These are phyloP conservation scores for Agrotis ipsilon DNA, from an alignment of 2,888 invertebrate species.

Conservation along the genomic window DNA sequence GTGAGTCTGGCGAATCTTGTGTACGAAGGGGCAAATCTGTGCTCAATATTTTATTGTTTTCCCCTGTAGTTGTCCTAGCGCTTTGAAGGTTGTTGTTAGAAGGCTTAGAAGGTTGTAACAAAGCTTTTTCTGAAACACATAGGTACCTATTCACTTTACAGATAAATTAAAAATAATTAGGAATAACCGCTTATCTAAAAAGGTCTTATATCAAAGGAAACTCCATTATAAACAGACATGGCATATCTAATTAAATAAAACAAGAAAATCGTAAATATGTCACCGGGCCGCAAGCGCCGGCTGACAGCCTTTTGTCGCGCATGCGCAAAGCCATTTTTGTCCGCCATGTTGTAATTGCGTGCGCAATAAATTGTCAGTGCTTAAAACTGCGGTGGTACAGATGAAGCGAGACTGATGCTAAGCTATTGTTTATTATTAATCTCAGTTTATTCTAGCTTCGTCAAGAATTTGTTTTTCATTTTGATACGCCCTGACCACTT, in stretches of 20 bases:
- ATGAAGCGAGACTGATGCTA: slow-evolving; percentile 19
- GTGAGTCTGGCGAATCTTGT: too few species aligned
- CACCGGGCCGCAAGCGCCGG: slow-evolving; percentile 68
- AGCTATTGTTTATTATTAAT: neutral
- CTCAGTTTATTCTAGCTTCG: too few species aligned
- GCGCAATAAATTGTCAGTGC: slow-evolving; percentile 63
- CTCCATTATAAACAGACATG: slow-evolving; percentile 19
- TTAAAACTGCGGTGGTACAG: slow-evolving; percentile 35
- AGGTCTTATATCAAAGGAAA: slow-evolving; percentile 27
- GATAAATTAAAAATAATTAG: slow-evolving; percentile 4
- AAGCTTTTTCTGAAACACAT: neutral
- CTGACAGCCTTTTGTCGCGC: slow-evolving; percentile 76
- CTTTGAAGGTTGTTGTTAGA: too few species aligned
- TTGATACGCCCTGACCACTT: too few species aligned
- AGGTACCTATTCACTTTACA: too few species aligned
- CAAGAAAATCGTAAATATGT: slow-evolving; percentile 62
- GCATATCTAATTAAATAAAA: slow-evolving; percentile 63
- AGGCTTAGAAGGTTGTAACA: neutral
- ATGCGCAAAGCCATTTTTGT: slow-evolving; percentile 72
- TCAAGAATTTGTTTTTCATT: too few species aligned
- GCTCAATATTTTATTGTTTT: neutral
- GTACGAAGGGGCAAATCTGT: too few species aligned
- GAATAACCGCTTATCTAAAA: slow-evolving; percentile 1
- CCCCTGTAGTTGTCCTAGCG: too few species aligned
- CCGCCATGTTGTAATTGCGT: slow-evolving; percentile 78